Evolutionary conservation across 2,113 vertebrate species (phyloP).

Genomic region (Ceyx cyanopectus): DNA sequence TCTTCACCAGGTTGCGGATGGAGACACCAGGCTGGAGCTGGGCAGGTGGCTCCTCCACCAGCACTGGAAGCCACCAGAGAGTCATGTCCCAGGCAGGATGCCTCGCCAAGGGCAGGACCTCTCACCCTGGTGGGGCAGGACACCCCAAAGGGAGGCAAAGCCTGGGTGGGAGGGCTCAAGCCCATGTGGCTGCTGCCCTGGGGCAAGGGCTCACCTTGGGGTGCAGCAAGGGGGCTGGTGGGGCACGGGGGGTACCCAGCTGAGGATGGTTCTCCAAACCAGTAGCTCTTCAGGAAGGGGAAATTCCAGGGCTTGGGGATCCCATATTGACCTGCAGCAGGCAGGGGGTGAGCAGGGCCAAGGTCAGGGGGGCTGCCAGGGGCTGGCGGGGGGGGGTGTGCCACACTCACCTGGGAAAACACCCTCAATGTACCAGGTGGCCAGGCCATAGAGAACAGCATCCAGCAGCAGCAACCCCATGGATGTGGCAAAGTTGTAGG

Average conservation of each 20-base stretch:
- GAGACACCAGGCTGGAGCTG: constrained; percentile 81
- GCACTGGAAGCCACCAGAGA: constrained; percentile 61
- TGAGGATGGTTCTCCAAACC: constrained; percentile 77
- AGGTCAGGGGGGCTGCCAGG: neutral
- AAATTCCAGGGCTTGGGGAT: constrained; percentile 92
- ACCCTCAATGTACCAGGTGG: constrained; percentile 90
- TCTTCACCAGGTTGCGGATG: constrained; percentile 87
- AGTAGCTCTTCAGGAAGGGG: constrained; percentile 88
- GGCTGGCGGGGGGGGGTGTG: rapidly evolving
- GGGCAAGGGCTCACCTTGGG: constrained; percentile 67
- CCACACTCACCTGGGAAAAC: constrained; percentile 85
- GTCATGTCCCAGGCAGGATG: rapidly evolving
- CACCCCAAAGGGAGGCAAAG: neutral
- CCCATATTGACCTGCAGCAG: constrained; percentile 84
- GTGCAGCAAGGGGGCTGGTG: neutral
- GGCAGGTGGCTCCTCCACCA: constrained; percentile 81
- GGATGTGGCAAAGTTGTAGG: constrained; percentile 82
- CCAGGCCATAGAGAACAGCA: constrained; percentile 80
- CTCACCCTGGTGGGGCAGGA: rapidly evolving
- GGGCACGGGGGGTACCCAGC: constrained; percentile 71
- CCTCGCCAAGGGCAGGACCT: neutral
- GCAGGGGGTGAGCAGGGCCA: rapidly evolving
- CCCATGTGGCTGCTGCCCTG: rapidly evolving
- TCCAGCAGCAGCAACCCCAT: constrained; percentile 85
- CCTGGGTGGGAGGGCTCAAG: neutral